phyloP scores from a whole-genome alignment of 2,113 vertebrate genomes.

The Stigmatopora nigra region DNA sequence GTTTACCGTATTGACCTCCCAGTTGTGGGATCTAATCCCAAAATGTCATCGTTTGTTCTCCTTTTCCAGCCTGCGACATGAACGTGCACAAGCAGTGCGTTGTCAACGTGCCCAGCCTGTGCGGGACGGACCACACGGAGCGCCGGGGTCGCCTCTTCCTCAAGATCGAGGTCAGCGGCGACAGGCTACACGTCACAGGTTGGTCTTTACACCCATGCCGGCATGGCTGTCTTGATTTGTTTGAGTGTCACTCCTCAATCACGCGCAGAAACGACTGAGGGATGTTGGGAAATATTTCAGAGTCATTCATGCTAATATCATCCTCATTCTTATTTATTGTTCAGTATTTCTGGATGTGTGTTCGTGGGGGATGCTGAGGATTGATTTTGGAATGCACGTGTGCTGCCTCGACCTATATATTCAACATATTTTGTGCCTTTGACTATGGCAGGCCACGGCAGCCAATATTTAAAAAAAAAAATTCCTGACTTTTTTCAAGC shows the following conservation, averaged over 20 bases:
- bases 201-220: conserved; percentile 26
- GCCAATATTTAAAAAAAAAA: no score
- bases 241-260: background rate
- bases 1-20: no score
- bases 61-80: conserved; percentile 88
- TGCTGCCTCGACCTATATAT: background rate
- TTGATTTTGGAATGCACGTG: background rate
- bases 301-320: background rate
- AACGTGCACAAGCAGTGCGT: conserved; percentile 96
- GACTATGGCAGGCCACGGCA: no score
- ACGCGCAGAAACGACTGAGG: background rate
- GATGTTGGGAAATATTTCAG: conserved; percentile 12
- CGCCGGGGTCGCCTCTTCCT: conserved; percentile 88
- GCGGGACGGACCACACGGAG: conserved; percentile 93
- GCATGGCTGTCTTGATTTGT: background rate
- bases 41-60: background rate
- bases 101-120: conserved; percentile 93
- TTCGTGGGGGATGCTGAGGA: background rate
- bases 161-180: conserved; percentile 84
- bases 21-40: background rate
- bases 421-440: background rate
- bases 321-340: background rate
- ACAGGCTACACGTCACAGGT: conserved; percentile 88
- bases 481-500: background rate
- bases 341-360: background rate